A percentile compares a stretch with the other conserved stretches of the same genome.
phyloP scores from a whole-genome alignment of 2,113 vertebrate genomes.

The Syngnathus typhle region DNA sequence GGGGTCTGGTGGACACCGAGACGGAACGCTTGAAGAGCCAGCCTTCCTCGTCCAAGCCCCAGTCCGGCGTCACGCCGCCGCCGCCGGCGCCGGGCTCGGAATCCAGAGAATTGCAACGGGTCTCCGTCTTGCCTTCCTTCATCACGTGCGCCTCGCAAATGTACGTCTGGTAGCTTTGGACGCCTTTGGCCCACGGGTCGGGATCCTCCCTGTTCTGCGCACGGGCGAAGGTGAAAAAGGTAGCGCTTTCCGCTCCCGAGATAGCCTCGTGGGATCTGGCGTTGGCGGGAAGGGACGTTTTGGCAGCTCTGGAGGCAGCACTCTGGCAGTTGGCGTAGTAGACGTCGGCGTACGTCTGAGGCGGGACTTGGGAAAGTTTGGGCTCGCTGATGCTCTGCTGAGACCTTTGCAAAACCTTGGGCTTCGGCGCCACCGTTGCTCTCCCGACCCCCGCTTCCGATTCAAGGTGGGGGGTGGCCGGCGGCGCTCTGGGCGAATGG shows the following conservation, averaged over 20 bases:
- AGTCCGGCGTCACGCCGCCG: constrained; percentile 56
- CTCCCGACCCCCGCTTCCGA: constrained; percentile 26
- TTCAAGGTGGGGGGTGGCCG: constrained; percentile 34
- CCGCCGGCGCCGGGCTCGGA: constrained; percentile 32
- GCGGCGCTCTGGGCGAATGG: constrained; percentile 46
- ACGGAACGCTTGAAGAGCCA: constrained; percentile 78
- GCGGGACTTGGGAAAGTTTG: constrained; percentile 62
- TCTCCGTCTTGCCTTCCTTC: constrained; percentile 53
- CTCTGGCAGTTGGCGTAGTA: constrained; percentile 57
- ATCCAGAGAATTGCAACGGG: constrained; percentile 56
- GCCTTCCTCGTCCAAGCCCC: constrained; percentile 73
- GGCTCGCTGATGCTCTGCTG: constrained; percentile 63
- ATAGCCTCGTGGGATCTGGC: constrained; percentile 78
- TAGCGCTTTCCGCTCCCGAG: constrained; percentile 70
- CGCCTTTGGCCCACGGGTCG: constrained; percentile 70
- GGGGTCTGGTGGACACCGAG: constrained; percentile 78
- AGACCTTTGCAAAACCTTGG: constrained; percentile 52
- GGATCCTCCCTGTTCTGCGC: constrained; percentile 79
- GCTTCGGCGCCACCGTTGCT: constrained; percentile 47
- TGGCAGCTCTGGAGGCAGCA: constrained; percentile 69
- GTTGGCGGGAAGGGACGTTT: constrained; percentile 73
- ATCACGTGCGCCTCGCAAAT: constrained; percentile 47
- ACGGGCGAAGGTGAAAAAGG: constrained; percentile 71
- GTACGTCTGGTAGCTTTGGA: constrained; percentile 60
- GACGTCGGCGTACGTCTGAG: constrained; percentile 54